Conservation (phyloP, 1,140 invertebrate species). For the Eupristina koningsbergeri region DNA sequence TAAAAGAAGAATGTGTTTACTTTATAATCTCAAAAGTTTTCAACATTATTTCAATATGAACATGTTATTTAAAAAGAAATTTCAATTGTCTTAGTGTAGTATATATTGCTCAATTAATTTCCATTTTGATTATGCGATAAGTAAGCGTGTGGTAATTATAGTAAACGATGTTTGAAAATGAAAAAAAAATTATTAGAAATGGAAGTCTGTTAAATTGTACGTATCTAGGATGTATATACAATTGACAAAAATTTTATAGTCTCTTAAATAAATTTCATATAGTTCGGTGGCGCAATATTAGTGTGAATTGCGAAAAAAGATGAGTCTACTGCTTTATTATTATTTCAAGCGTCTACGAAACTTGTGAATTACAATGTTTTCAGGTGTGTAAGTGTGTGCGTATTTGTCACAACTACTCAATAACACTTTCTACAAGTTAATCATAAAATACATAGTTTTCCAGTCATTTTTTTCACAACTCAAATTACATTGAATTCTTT, state of each 20-base stretch:
- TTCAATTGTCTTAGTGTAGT: not conserved
- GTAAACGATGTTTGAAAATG: slow-evolving; percentile 8
- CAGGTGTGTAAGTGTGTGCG: not conserved
- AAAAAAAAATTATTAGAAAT: not conserved
- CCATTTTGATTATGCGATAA: not conserved
- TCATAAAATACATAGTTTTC: slow-evolving; percentile 20
- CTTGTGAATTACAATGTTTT: not conserved
- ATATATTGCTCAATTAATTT: slow-evolving; percentile 3
- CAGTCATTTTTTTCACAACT: not conserved
- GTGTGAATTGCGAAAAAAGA: slow-evolving; percentile 35
- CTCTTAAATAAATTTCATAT: slow-evolving; percentile 38
- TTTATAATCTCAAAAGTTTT: not conserved
- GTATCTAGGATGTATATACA: not conserved
- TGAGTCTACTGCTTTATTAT: not conserved
- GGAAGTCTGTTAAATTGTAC: not conserved
- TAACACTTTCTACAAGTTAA: slow-evolving; percentile 3
- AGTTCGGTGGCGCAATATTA: not conserved
- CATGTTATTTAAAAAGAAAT: not conserved
- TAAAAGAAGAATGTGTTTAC: not conserved
- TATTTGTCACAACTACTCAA: not conserved
- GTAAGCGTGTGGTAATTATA: not conserved
- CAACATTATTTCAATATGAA: not conserved
- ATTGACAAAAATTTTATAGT: slow-evolving; percentile 20
- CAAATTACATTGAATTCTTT: not conserved
- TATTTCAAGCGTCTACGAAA: not conserved